phyloP scores from a whole-genome alignment of 2,113 vertebrate genomes.

The Cacatua alba region DNA sequence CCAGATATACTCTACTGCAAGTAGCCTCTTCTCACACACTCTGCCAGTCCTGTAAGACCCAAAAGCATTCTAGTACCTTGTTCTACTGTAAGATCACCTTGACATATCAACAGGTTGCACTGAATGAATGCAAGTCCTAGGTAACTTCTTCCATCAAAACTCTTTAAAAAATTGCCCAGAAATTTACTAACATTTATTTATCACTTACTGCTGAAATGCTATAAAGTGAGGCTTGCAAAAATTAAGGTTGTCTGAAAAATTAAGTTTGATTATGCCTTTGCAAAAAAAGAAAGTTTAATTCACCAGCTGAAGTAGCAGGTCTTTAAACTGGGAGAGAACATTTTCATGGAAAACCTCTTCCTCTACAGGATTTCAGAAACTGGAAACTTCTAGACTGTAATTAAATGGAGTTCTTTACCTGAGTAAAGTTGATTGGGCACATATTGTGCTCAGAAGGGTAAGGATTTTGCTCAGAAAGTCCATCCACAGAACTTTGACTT shows the following conservation, averaged over 20 bases:
- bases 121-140: not conserved
- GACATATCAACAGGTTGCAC: not conserved
- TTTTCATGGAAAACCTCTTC: not conserved
- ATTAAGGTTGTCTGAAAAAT: not conserved
- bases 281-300: not conserved
- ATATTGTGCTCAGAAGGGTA: not conserved
- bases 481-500: not conserved
- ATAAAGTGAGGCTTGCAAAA: not conserved
- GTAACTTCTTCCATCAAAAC: not conserved
- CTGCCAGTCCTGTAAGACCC: not conserved
- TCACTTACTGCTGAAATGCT: not conserved
- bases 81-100: not conserved
- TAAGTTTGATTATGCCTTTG: not conserved
- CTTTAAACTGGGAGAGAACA: not conserved
- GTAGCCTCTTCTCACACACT: not conserved
- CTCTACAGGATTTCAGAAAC: not conserved
- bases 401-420: slow-evolving; percentile 60
- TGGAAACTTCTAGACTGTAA: not conserved
- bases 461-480: not conserved
- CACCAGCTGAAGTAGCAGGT: not conserved
- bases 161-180: not conserved
- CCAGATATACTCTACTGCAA: not conserved
- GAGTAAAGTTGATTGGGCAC: not conserved
- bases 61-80: not conserved
- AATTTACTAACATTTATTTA: fast-evolving